Evolutionary conservation across 2,888 invertebrate genomes (phyloP).

Genomic region (Sinopyrophorus schimmeli): DNA sequence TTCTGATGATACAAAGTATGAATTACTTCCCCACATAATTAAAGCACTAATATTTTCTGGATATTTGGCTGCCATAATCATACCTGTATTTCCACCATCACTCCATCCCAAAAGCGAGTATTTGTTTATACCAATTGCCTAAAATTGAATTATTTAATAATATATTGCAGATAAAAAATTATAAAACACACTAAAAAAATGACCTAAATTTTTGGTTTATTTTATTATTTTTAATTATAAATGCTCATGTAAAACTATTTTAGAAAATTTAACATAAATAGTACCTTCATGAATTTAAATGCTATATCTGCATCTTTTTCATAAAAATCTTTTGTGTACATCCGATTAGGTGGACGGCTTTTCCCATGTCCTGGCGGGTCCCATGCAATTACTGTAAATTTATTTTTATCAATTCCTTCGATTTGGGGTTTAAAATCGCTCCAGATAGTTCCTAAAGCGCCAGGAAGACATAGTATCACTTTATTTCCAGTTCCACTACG

Average conservation of each 20-base stretch:
- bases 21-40: constrained; percentile 77
- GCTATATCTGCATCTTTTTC: constrained; percentile 75
- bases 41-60: constrained; percentile 70
- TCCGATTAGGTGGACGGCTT: constrained; percentile 75
- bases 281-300: constrained; percentile 70
- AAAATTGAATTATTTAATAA: constrained; percentile 27
- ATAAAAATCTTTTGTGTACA: constrained; percentile 72
- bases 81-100: constrained; percentile 80
- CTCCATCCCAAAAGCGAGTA: constrained; percentile 88
- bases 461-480: constrained; percentile 74
- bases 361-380: constrained; percentile 89
- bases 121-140: constrained; percentile 66
- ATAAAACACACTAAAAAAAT: background rate
- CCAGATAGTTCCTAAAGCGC: constrained; percentile 79
- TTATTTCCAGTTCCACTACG: constrained; percentile 64
- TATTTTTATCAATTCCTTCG: constrained; percentile 63
- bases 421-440: constrained; percentile 82
- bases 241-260: background rate
- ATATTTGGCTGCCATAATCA: constrained; percentile 76
- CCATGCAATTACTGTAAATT: constrained; percentile 72
- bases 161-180: constrained; percentile 5
- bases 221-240: background rate
- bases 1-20: constrained; percentile 70
- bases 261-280: background rate
- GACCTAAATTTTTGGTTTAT: background rate